Evolutionary conservation across 2,113 vertebrate species (phyloP), one percentile per base, ranked within the genome.

Genomic region (Solenodon paradoxus): DNA sequence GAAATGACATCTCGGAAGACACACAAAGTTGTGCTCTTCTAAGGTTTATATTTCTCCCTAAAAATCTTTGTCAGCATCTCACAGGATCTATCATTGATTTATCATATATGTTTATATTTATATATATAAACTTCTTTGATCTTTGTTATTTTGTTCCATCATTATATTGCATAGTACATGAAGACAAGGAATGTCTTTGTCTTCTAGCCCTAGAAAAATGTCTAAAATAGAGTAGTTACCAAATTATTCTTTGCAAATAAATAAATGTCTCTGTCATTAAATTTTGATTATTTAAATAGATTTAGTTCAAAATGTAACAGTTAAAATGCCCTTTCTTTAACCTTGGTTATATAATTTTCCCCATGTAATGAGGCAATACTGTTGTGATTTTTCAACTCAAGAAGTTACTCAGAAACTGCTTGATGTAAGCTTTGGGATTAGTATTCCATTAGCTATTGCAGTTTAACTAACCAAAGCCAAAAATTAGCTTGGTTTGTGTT

Each of bases 381-480:
- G 4, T 61, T 35, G 30, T 68, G 92, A 12, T 47, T 96, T 79
- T 88, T 93, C 35, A 80, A 57, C 63, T 53, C 28, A 61, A 3
- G 32, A 40, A 80, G 20, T 75, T 71, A 22, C 13, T 38, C 0
- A 11, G 55, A 91, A 92, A 77, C n/a, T 64, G 40, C 19, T 68
- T 35, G 19, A 69, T 88, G 20, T 47, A 92, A 93, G 20, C 68
- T 66, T 72, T 77, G 47, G 75, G 47, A 93, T 93, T 97, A 89
- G 47, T 53, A 93, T 85, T 93, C 95, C 53, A 84, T 91, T 92
- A 94, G 51, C 49, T 91, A 64, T 55, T 68, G 22, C 22, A 77
- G 45, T 78, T 91, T 77, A 77, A 78, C 12, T 35, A 72, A 63
- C 13, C 24, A 79, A 92, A 82, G 49, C 15, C 24, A 64, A 77